Conservation (phyloP, 2,113 vertebrate species). For the Tricholaema leucomelas region DNA sequence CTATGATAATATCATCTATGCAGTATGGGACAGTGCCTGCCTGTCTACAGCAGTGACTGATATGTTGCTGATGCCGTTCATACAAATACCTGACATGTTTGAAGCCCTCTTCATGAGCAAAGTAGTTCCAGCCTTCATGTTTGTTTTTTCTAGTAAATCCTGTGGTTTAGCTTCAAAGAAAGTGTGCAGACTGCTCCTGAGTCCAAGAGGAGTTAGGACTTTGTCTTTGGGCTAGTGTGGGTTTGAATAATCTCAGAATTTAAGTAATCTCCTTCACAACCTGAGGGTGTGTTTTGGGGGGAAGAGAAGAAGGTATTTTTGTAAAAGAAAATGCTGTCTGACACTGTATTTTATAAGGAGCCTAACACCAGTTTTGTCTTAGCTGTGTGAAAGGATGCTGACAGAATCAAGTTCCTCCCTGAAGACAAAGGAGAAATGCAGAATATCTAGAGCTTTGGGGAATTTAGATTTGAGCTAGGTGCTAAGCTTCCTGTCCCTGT, state of each 20-base stretch:
- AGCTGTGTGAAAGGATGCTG: neutral
- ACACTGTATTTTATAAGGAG: neutral
- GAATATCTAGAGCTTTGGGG: neutral
- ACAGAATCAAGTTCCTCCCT: neutral
- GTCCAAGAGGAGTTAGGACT: neutral
- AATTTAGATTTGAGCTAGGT: neutral
- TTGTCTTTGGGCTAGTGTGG: neutral
- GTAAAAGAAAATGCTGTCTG: neutral
- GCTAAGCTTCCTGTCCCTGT: neutral
- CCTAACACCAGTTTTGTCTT: neutral
- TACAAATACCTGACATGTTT: neutral
- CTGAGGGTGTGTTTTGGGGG: neutral
- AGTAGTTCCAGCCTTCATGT: neutral
- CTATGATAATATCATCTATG: neutral
- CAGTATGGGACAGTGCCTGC: neutral
- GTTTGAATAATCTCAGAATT: neutral
- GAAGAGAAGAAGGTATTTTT: neutral
- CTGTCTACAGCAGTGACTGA: neutral
- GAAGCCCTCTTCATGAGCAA: neutral
- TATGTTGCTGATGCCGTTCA: neutral
- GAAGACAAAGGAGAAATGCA: neutral
- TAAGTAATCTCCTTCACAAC: neutral
- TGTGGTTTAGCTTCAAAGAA: neutral
- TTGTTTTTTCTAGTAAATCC: neutral
- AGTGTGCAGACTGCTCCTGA: neutral